Conservation (phyloP, 1,140 invertebrate species). For the Aphelenchoides avenae region DNA sequence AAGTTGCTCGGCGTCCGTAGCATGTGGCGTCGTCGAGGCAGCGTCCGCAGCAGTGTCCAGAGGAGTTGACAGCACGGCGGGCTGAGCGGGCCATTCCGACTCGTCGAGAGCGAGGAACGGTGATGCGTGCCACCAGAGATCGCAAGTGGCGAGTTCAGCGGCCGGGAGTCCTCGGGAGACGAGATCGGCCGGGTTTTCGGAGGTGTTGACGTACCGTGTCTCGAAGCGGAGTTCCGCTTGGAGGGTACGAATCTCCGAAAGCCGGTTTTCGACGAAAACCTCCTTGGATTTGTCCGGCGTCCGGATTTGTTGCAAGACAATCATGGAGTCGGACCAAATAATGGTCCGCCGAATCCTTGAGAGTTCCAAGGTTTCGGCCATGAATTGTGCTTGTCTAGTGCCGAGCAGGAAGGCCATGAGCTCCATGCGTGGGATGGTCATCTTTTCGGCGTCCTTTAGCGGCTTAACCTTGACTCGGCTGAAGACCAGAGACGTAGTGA, state of each 20-base stretch:
- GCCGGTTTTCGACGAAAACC: not conserved
- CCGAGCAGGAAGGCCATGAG: not conserved
- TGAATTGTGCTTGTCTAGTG: not conserved
- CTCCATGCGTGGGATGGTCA: conserved; percentile 4
- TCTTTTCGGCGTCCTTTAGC: not conserved
- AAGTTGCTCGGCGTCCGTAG: too few relatives aligned
- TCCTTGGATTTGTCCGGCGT: not conserved
- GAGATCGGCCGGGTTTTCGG: conserved; percentile 12
- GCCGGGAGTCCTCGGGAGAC: conserved; percentile 1
- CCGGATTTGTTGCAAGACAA: not conserved
- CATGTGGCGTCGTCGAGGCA: too few relatives aligned
- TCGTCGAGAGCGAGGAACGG: too few relatives aligned
- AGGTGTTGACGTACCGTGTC: conserved; percentile 10
- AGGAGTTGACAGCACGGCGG: too few relatives aligned
- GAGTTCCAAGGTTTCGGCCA: not conserved
- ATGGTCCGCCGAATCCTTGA: too few relatives aligned
- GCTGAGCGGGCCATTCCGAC: too few relatives aligned
- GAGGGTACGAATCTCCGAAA: conserved; percentile 3
- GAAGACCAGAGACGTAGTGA: not conserved
- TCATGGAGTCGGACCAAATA: conserved; percentile 2
- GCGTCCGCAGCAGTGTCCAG: too few relatives aligned
- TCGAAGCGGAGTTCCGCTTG: not conserved
- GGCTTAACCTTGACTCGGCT: not conserved
- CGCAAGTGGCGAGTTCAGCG: not conserved
- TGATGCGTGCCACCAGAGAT: conserved; percentile 10